A percentile compares a stretch with the other conserved stretches of the same genome.
These are phyloP conservation scores for Epinephelus malabaricus DNA, from an alignment of 2,797 vertebrate species.

Conservation along the genomic window DNA sequence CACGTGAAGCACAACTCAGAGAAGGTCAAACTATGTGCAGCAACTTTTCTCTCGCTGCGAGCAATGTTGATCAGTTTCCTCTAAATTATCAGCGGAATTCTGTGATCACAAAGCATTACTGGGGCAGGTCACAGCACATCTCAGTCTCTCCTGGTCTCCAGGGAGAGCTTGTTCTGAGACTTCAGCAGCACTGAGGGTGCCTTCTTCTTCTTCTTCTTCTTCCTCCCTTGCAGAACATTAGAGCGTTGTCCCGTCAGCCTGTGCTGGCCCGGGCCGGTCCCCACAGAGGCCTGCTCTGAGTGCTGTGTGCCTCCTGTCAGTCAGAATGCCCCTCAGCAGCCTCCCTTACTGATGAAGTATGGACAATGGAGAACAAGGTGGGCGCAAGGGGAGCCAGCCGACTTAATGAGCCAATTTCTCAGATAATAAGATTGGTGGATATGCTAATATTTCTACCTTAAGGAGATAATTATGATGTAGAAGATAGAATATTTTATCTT, in stretches of 20 bases:
- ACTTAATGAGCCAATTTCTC: constrained; percentile 93
- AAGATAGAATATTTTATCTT: constrained; percentile 90
- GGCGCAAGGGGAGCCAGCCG: constrained; percentile 86
- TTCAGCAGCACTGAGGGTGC: constrained; percentile 40
- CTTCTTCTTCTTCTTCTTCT: constrained; percentile 27
- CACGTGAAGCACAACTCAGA: constrained; percentile 16
- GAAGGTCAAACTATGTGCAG: constrained; percentile 63
- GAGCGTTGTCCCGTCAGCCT: constrained; percentile 53
- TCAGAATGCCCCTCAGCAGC: constrained; percentile 84
- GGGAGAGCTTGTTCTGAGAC: constrained; percentile 53
- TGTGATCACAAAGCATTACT: constrained; percentile 39
- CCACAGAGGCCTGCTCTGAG: constrained; percentile 64
- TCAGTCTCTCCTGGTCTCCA: constrained; percentile 17
- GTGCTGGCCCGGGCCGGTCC: constrained; percentile 49
- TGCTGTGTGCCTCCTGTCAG: constrained; percentile 80
- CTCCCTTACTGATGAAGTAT: constrained; percentile 85
- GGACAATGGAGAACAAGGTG: constrained; percentile 89
- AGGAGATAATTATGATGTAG: constrained; percentile 92
- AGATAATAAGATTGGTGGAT: constrained; percentile 92
- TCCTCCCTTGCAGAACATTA: constrained; percentile 37
- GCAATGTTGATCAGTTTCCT: constrained; percentile 42
- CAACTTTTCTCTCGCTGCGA: constrained; percentile 60
- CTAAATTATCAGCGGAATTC: constrained; percentile 38
- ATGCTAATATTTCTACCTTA: constrained; percentile 93
- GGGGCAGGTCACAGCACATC: constrained; percentile 50